Conservation (phyloP, 2,113 vertebrate genomes). For the Trinectes maculatus region DNA sequence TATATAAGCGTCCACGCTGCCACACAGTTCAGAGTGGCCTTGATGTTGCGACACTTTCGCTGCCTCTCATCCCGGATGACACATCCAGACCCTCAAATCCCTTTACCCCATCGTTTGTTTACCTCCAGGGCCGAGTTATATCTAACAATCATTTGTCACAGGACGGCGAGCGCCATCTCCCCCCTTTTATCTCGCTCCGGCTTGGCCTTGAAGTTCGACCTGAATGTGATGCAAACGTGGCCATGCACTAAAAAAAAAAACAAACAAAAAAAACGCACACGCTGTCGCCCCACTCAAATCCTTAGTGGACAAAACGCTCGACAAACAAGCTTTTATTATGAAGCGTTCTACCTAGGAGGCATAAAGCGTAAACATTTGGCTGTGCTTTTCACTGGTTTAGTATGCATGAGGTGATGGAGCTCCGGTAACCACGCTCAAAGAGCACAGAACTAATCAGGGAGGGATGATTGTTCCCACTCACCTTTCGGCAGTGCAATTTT, state of each 20-base stretch:
- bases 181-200: slow-evolving; percentile 69
- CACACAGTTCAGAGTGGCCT: slow-evolving; percentile 11
- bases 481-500: slow-evolving; percentile 54
- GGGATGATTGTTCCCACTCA: slow-evolving; percentile 68
- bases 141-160: slow-evolving; percentile 68
- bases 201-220: slow-evolving; percentile 67
- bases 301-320: slow-evolving; percentile 30
- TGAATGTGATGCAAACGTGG: slow-evolving; percentile 38
- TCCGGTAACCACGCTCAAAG: slow-evolving; percentile 34
- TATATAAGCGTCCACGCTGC: background rate
- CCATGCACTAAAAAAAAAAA: background rate
- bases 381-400: slow-evolving; percentile 37
- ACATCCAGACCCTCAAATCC: slow-evolving; percentile 45
- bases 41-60: slow-evolving; percentile 24
- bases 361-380: slow-evolving; percentile 47
- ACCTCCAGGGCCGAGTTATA: slow-evolving; percentile 52
- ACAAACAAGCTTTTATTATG: slow-evolving; percentile 57
- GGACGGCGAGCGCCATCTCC: slow-evolving; percentile 33
- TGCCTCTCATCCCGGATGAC: slow-evolving; percentile 47
- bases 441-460: slow-evolving; percentile 57
- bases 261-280: background rate
- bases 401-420: slow-evolving; percentile 56
- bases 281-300: slow-evolving; percentile 11
- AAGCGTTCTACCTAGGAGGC: slow-evolving; percentile 40
- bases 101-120: slow-evolving; percentile 63